Percentiles rank a stretch among this genome's conserved stretches.
These are phyloP conservation scores for Paracyprichromis sp. DNA, from an alignment of 2,113 vertebrate genomes.

Conservation along the genomic window DNA sequence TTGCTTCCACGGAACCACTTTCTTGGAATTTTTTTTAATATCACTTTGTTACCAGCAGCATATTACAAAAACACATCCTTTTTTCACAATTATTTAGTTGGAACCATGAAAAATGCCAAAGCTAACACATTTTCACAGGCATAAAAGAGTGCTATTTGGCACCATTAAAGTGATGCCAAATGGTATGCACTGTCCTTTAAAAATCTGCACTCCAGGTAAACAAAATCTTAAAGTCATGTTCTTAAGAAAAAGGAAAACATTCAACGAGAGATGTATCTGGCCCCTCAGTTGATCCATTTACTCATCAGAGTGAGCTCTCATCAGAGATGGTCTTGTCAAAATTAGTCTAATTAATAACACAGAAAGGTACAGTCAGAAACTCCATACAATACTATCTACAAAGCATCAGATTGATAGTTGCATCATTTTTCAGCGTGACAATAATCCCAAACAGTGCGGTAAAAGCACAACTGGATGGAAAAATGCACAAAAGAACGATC, in stretches of 20 bases:
- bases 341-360: neutral
- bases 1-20: neutral
- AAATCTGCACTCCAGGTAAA: neutral
- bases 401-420: neutral
- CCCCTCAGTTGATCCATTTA: neutral
- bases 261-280: neutral
- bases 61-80: neutral
- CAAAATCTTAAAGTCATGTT: neutral
- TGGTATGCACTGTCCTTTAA: neutral
- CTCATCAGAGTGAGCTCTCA: neutral
- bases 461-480: neutral
- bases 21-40: neutral
- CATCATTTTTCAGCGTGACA: neutral
- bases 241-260: neutral
- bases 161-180: neutral
- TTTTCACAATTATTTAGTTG: neutral
- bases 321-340: neutral
- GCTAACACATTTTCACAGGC: neutral
- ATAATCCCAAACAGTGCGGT: neutral
- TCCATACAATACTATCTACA: neutral
- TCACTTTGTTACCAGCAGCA: neutral
- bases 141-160: neutral
- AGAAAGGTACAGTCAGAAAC: neutral
- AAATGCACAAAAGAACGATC: neutral
- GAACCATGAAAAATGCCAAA: neutral